Evolutionary conservation across 2,113 vertebrate species (phyloP).

Genomic region (Planiliza haematocheilus): DNA sequence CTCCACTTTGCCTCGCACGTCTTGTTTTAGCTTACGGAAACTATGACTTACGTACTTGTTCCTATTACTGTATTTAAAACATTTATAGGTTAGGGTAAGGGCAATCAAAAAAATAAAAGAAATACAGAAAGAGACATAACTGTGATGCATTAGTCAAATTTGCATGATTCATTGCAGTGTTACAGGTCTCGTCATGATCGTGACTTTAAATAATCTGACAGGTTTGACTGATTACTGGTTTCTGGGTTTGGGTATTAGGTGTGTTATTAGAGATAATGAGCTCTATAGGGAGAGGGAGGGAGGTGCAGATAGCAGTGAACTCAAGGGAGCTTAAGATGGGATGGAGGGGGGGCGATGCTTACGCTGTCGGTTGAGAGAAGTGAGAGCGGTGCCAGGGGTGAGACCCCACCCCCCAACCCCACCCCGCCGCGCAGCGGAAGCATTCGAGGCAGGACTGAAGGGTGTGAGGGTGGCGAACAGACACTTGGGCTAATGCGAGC

Average conservation of each 20-base stretch:
- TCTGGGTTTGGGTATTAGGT: slow-evolving; percentile 40
- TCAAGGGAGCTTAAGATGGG: slow-evolving; percentile 30
- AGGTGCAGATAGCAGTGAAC: slow-evolving; percentile 44
- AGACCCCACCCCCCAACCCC: slow-evolving; percentile 33
- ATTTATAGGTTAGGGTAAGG: slow-evolving; percentile 25
- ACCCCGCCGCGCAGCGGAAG: slow-evolving; percentile 74
- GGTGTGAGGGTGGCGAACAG: slow-evolving; percentile 76
- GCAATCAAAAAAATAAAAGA: slow-evolving; percentile 37
- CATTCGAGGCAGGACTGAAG: slow-evolving; percentile 42
- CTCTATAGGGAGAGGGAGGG: slow-evolving; percentile 46
- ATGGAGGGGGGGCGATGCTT: slow-evolving; percentile 21
- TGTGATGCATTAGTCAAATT: slow-evolving; percentile 26
- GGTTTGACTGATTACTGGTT: slow-evolving; percentile 17
- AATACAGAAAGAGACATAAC: slow-evolving; percentile 12
- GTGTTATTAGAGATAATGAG: slow-evolving; percentile 48
- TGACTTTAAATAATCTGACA: background rate
- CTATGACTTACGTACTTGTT: slow-evolving; percentile 71
- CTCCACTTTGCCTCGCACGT: slow-evolving; percentile 47
- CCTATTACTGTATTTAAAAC: slow-evolving; percentile 48
- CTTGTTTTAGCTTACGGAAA: slow-evolving; percentile 67
- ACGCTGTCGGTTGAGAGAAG: slow-evolving; percentile 40
- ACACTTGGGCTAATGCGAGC: slow-evolving; percentile 79
- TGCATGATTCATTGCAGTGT: slow-evolving; percentile 3
- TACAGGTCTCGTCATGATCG: background rate
- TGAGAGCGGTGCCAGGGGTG: slow-evolving; percentile 61